Percentiles rank a stretch among this genome's conserved stretches.
Evolutionary conservation across 2,797 vertebrate species (phyloP).

Genomic region (Macroramphosus scolopax): DNA sequence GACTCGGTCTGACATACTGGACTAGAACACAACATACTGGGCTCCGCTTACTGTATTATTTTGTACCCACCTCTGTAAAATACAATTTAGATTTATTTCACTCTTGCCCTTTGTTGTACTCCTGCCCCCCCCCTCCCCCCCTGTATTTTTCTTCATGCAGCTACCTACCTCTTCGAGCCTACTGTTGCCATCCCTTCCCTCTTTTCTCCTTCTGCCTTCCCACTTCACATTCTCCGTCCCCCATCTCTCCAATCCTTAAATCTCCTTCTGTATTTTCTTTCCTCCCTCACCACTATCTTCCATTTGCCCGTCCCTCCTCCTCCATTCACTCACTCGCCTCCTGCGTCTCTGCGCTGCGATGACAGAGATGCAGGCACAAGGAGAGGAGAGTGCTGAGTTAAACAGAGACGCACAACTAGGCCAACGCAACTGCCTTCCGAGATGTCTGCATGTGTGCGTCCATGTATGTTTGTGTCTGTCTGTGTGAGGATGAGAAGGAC

Average conservation of each 20-base stretch:
- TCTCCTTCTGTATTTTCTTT: background rate
- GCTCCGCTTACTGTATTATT: background rate
- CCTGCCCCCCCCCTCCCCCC: background rate
- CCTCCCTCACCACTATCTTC: slow-evolving; percentile 8
- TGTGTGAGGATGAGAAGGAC: slow-evolving; percentile 21
- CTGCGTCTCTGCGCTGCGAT: slow-evolving; percentile 34
- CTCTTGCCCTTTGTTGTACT: background rate
- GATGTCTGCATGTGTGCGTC: slow-evolving; percentile 39
- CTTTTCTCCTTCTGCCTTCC: background rate
- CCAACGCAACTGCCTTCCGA: slow-evolving; percentile 65
- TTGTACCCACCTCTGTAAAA: slow-evolving; percentile 6
- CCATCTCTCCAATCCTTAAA: background rate
- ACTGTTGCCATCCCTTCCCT: background rate
- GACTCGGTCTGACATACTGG: background rate
- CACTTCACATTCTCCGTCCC: background rate
- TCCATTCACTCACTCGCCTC: slow-evolving; percentile 30
- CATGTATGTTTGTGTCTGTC: slow-evolving; percentile 24
- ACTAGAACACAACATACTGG: slow-evolving; percentile 2
- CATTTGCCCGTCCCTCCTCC: slow-evolving; percentile 13
- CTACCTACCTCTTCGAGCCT: background rate
- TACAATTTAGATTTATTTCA: background rate
- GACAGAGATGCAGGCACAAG: slow-evolving; percentile 53
- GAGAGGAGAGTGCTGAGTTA: slow-evolving; percentile 61
- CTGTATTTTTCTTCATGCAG: background rate
- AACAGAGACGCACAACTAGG: slow-evolving; percentile 70